A percentile compares a stretch with the other conserved stretches of the same genome.
phyloP scores from a whole-genome alignment of 2,113 vertebrate genomes.

The Pygoscelis adeliae region DNA sequence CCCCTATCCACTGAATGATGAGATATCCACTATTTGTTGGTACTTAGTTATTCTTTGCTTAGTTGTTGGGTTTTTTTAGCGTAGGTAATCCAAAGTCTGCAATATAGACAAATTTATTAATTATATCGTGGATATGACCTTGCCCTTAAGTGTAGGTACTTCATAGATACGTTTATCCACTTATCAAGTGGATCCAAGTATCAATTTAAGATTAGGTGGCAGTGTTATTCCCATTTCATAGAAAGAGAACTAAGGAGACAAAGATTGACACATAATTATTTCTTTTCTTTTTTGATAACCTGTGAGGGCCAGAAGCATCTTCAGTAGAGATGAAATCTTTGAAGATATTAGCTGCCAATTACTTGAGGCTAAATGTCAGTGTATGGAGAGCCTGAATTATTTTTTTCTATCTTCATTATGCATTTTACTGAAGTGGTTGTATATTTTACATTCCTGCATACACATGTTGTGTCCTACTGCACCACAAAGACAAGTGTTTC shows the following conservation, averaged over 20 bases:
- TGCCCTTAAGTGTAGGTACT: neutral
- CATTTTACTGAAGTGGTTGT: neutral
- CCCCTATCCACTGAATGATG: neutral
- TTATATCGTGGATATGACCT: neutral
- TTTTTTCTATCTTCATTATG: neutral
- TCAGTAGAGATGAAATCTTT: neutral
- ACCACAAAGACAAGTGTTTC: neutral
- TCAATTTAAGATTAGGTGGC: neutral
- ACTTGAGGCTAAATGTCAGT: neutral
- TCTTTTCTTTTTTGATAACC: neutral
- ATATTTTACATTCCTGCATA: conserved; percentile 22
- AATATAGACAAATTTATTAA: neutral
- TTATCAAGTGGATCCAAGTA: neutral
- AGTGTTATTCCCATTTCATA: neutral
- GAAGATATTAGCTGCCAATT: neutral
- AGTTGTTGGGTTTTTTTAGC: neutral
- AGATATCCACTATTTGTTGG: neutral
- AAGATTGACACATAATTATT: neutral
- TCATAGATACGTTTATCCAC: neutral
- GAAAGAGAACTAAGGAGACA: neutral
- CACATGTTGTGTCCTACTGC: neutral
- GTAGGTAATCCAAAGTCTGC: neutral
- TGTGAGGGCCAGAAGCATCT: neutral
- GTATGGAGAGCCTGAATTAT: neutral
- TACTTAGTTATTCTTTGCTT: neutral